These are phyloP conservation scores for Ivindomyrus marchei DNA, from an alignment of 2,113 vertebrate genomes.

Conservation along the genomic window DNA sequence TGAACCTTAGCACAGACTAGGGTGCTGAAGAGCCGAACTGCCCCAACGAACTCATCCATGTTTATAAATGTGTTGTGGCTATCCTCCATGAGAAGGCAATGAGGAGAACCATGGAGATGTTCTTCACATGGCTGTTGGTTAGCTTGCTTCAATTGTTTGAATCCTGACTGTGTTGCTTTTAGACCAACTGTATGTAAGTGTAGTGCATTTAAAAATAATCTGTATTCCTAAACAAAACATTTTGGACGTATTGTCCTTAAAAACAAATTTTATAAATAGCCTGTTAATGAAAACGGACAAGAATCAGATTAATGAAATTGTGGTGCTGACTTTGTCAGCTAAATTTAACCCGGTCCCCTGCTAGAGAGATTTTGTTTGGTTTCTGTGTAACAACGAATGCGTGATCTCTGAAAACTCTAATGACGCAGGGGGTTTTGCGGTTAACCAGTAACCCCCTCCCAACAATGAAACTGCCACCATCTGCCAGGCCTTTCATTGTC, in stretches of 20 bases:
- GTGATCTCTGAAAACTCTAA: constrained; percentile 1
- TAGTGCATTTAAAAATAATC: background rate
- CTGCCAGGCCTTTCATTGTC: constrained; percentile 11
- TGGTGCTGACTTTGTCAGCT: background rate
- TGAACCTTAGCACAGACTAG: background rate
- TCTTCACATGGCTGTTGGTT: background rate
- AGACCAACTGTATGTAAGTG: background rate
- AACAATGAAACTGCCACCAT: constrained; percentile 6
- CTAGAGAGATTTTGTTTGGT: background rate
- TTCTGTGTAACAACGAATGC: background rate
- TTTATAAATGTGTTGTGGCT: constrained; percentile 2
- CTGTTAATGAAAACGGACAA: background rate
- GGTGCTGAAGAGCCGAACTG: background rate
- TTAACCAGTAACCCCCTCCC: constrained; percentile 18
- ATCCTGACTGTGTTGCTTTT: background rate
- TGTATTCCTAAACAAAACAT: background rate
- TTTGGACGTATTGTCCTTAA: background rate
- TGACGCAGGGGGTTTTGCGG: background rate
- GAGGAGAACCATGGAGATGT: background rate
- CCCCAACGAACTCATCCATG: background rate
- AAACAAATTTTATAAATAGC: background rate
- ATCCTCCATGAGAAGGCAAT: background rate
- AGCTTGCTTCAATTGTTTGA: background rate
- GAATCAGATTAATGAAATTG: background rate
- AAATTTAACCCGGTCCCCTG: background rate